Percentiles rank a stretch among this genome's conserved stretches.
These are phyloP conservation scores for Stenotaenia linearis DNA, from an alignment of 2,888 invertebrate species.

Conservation along the genomic window DNA sequence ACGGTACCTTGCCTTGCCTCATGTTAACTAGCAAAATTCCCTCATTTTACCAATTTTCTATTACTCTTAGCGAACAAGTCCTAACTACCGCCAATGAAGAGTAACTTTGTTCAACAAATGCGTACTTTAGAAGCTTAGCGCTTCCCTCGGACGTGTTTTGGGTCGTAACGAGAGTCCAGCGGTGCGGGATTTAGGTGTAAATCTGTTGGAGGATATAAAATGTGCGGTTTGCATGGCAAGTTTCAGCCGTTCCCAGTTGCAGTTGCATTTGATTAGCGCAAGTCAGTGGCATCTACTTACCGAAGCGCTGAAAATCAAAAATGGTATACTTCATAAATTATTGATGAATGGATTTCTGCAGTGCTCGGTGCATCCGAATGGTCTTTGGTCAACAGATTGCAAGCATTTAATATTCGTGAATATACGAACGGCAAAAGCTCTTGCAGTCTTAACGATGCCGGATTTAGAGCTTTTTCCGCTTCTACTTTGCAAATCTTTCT, in stretches of 20 bases:
- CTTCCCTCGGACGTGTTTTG: not conserved
- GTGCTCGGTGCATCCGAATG: not conserved
- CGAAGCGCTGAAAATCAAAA: not conserved
- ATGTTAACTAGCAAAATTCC: too few relatives aligned
- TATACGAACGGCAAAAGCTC: too few relatives aligned
- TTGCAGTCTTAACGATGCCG: too few relatives aligned
- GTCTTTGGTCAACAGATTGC: not conserved
- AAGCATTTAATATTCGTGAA: not conserved
- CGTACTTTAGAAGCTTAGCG: too few relatives aligned
- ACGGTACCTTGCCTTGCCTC: too few relatives aligned
- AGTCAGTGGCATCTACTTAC: not conserved
- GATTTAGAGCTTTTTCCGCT: too few relatives aligned
- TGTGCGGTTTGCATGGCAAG: conserved; percentile 10
- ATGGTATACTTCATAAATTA: not conserved
- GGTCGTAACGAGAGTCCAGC: not conserved
- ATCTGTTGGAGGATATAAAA: not conserved
- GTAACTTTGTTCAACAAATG: too few relatives aligned
- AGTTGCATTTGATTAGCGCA: not conserved
- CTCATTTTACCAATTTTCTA: too few relatives aligned
- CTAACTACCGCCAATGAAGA: too few relatives aligned
- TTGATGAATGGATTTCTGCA: not conserved
- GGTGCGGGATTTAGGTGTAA: not conserved
- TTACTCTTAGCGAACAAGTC: too few relatives aligned
- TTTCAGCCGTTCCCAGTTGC: not conserved
- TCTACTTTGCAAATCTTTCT: too few relatives aligned